Base-by-base conservation (phyloP, 2,113 vertebrate genomes). In the Sterrhoptilus dennistouni region DNA sequence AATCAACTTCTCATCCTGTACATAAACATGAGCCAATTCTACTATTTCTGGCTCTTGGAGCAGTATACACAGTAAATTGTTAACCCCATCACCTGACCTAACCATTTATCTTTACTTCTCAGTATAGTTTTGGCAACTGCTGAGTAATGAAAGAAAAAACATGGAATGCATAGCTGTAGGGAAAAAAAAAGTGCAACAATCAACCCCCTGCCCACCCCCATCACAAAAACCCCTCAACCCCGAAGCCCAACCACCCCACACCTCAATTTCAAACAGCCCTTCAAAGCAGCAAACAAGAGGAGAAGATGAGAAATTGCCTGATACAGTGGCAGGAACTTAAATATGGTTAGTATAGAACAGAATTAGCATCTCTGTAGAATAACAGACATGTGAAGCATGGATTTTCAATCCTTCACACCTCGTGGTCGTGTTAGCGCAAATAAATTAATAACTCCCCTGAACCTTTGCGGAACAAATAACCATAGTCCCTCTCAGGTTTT, bases 1-100 rank as follows among this genome's bases (percentile, higher is more conserved):
- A 97, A 96, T 96, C 85, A 94, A 24, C 96, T 93, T 96, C 95
- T 96, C 87, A 97, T 96, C 95, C 93, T 95, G 93, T 97, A 89
- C 85, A 95, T 97, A 97, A 97, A 97, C 97, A 97, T 96, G 96
- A 97, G 93, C 83, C 92, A 95, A 16, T 92, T 96, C 95, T 95
- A 52, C 94, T 95, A 82, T 96, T 96, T 95, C 94, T 97, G 94
- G 91, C 90, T 97, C 87, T 96, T 19, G 0, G 86, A 92, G 95
- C 94, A 83, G 88, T 91, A 60, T 94, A 92, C 92, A 95, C 89
- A 95, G 93, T 96, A 96, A 97, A 95, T 96, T 97, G 95, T 97
- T 97, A 97, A 97, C 95, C 97, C 87, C 71, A 87, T 93, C 94
- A 72, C 83, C 96, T 92, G 96, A 97, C 95, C 95, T 78, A 70